Percentiles rank a stretch among this genome's conserved stretches.
These are phyloP conservation scores for Aromia moschata DNA, from an alignment of 2,888 invertebrate species.

Conservation along the genomic window DNA sequence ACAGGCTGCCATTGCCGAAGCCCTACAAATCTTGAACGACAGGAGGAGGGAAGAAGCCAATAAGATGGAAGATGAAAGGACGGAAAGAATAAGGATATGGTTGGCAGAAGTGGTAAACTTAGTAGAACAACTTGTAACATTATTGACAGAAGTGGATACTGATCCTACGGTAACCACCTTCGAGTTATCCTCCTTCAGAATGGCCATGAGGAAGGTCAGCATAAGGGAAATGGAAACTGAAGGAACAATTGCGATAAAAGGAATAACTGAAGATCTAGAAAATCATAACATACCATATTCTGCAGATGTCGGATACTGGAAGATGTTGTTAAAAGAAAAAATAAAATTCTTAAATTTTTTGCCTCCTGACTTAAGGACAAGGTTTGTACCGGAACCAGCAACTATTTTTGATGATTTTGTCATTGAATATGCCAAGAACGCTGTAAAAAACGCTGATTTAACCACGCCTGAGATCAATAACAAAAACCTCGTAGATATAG, in stretches of 20 bases:
- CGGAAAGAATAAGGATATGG: slow-evolving; percentile 61
- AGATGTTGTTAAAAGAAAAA: slow-evolving; percentile 35
- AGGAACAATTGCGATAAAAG: slow-evolving; percentile 32
- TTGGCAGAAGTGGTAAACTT: slow-evolving; percentile 35
- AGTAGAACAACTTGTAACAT: slow-evolving; percentile 32
- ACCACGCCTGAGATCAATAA: slow-evolving; percentile 62
- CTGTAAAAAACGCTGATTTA: slow-evolving; percentile 60
- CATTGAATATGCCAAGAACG: slow-evolving; percentile 63
- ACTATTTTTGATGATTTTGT: slow-evolving; percentile 63
- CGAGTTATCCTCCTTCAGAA: slow-evolving; percentile 52
- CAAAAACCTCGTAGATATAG: slow-evolving; percentile 63
- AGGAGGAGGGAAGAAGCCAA: slow-evolving; percentile 45
- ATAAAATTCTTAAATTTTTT: slow-evolving; percentile 41
- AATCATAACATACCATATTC: not conserved
- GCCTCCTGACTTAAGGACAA: slow-evolving; percentile 46
- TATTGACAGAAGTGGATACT: slow-evolving; percentile 33
- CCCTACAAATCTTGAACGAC: slow-evolving; percentile 45
- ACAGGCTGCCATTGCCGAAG: slow-evolving; percentile 50
- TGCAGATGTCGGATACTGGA: slow-evolving; percentile 10
- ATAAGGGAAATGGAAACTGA: slow-evolving; percentile 40
- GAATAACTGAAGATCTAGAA: slow-evolving; percentile 35
- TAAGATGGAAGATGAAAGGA: slow-evolving; percentile 41
- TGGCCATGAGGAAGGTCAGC: slow-evolving; percentile 43
- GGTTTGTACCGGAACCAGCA: slow-evolving; percentile 48
- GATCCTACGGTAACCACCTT: slow-evolving; percentile 38